Percentiles rank a stretch among this genome's conserved stretches.
These are phyloP conservation scores for Aphidius gifuensis DNA, from an alignment of 1,140 invertebrate genomes.

Conservation along the genomic window DNA sequence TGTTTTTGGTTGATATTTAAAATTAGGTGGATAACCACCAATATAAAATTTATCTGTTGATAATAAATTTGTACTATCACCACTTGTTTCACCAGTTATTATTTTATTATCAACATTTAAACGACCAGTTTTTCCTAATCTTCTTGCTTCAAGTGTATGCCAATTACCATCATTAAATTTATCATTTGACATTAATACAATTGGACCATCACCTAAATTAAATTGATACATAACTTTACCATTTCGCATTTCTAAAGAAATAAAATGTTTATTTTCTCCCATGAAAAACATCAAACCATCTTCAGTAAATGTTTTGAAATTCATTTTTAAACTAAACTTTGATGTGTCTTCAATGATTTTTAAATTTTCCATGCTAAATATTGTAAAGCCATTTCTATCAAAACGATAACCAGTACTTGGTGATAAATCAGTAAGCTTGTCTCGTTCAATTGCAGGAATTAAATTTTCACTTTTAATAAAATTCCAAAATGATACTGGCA, in stretches of 20 bases:
- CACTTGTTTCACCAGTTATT: conserved; percentile 42
- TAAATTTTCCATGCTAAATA: conserved; percentile 61
- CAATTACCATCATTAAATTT: conserved; percentile 80
- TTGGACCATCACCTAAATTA: conserved; percentile 64
- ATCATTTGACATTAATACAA: conserved; percentile 58
- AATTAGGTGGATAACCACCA: conserved; percentile 73
- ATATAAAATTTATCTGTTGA: conserved; percentile 76
- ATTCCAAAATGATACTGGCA: conserved; percentile 92
- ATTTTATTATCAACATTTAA: conserved; percentile 67
- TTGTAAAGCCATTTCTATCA: conserved; percentile 80
- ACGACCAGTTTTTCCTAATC: conserved; percentile 64
- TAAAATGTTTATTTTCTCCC: conserved; percentile 70
- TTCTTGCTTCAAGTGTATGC: conserved; percentile 73
- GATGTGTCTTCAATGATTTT: conserved; percentile 57
- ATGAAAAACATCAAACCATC: conserved; percentile 87
- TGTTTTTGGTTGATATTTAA: conserved; percentile 61
- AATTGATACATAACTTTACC: conserved; percentile 73
- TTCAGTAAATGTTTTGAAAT: conserved; percentile 82
- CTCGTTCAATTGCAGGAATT: conserved; percentile 67
- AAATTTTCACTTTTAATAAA: conserved; percentile 79
- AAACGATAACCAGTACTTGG: conserved; percentile 75
- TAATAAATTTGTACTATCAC: conserved; percentile 50
- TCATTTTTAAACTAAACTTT: conserved; percentile 62
- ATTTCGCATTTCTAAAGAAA: conserved; percentile 79
- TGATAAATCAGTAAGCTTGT: conserved; percentile 62